phyloP scores from a whole-genome alignment of 1,140 invertebrate species.

The Caenorhabditis inopinata region DNA sequence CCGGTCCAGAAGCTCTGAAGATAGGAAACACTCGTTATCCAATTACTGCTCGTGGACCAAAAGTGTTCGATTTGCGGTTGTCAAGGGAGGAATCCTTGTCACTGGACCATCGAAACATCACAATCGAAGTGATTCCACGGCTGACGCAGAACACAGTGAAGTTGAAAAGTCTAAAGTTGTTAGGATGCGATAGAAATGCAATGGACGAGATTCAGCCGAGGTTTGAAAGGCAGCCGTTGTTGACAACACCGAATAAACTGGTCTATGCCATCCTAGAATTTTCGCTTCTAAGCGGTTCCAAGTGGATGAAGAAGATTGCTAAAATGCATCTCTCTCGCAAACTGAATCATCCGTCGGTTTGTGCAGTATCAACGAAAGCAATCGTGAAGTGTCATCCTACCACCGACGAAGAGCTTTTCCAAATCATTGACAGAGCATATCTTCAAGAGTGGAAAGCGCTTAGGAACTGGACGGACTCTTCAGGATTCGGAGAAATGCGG shows the following conservation, averaged over 20 bases:
- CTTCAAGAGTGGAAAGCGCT: background rate
- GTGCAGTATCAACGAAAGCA: background rate
- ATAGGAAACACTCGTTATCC: background rate
- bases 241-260: background rate
- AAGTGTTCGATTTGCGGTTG: background rate
- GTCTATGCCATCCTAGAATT: background rate
- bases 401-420: background rate
- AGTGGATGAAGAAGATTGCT: background rate
- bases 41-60: background rate
- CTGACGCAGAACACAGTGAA: background rate
- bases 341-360: background rate
- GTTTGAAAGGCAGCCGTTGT: background rate
- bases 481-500: background rate
- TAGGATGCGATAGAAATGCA: background rate
- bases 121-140: background rate
- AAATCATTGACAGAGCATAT: background rate
- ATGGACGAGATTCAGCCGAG: constrained; percentile 10
- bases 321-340: background rate
- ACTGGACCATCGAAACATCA: background rate
- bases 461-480: background rate
- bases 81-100: background rate
- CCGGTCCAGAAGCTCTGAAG: background rate
- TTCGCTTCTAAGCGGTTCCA: background rate
- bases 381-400: background rate
- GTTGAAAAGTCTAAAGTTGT: background rate